phyloP scores from a whole-genome alignment of 2,888 invertebrate species.

The Omphaloscelis lunosa region DNA sequence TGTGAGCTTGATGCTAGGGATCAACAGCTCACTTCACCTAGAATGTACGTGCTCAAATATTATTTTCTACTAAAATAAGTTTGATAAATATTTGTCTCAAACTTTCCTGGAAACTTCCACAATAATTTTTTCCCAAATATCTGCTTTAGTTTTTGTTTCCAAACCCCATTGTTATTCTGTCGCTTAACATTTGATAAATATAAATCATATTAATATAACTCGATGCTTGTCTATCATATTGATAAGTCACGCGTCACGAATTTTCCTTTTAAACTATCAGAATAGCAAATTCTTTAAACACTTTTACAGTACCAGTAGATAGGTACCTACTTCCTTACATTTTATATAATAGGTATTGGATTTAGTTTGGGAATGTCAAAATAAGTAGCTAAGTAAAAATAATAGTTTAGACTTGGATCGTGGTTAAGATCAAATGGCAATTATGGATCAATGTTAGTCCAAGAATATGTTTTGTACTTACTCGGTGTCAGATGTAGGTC shows the following conservation, averaged over 20 bases:
- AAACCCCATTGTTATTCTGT: slow-evolving; percentile 23
- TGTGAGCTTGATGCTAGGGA: background rate
- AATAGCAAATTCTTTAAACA: slow-evolving; percentile 13
- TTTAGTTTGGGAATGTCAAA: background rate
- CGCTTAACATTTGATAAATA: slow-evolving; percentile 7
- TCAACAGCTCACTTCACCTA: background rate
- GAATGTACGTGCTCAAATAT: background rate
- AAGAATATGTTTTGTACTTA: background rate
- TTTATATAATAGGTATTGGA: background rate
- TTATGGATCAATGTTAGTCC: background rate
- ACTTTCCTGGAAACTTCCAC: background rate
- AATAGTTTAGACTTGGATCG: background rate
- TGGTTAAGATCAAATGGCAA: background rate
- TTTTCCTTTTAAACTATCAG: slow-evolving; percentile 8
- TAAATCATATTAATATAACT: slow-evolving; percentile 25
- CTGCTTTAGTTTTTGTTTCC: background rate
- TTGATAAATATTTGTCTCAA: slow-evolving; percentile 10
- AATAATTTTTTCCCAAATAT: background rate
- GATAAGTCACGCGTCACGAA: slow-evolving; percentile 17
- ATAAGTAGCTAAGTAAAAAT: background rate
- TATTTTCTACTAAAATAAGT: background rate
- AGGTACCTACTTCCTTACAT: background rate
- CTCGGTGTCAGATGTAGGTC: background rate
- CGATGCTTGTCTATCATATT: slow-evolving; percentile 19
- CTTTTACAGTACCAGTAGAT: background rate